These are phyloP conservation scores for Miichthys miiuy DNA, from an alignment of 2,797 vertebrate genomes.

Conservation along the genomic window DNA sequence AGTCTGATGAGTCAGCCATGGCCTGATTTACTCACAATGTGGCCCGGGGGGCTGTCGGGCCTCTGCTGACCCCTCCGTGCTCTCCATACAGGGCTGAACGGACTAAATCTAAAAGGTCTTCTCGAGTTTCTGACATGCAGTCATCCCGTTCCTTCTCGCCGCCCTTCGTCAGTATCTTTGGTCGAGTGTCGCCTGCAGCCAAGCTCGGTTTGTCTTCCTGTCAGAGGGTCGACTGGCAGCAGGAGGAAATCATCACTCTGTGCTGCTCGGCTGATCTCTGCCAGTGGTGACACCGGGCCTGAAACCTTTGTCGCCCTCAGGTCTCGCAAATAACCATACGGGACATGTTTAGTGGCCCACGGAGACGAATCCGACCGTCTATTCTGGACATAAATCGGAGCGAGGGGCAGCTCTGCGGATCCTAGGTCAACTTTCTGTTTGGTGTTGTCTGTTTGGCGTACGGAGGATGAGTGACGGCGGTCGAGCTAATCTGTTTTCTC, in stretches of 20 bases:
- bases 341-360: constrained; percentile 54
- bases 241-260: constrained; percentile 55
- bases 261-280: constrained; percentile 24
- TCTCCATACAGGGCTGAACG: neutral
- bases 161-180: constrained; percentile 28
- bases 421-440: constrained; percentile 21
- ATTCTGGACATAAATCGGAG: constrained; percentile 52
- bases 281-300: neutral
- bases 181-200: constrained; percentile 22
- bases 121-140: neutral
- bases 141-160: constrained; percentile 17
- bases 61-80: neutral
- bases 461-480: neutral
- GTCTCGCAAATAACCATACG: constrained; percentile 53
- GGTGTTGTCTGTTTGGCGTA: constrained; percentile 2
- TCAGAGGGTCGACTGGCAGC: constrained; percentile 37
- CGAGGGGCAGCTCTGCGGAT: constrained; percentile 21
- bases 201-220: constrained; percentile 53
- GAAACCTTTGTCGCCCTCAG: constrained; percentile 35
- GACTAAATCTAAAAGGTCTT: no score
- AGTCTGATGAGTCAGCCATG: constrained; percentile 18
- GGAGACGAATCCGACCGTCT: constrained; percentile 37
- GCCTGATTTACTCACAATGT: constrained; percentile 18
- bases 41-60: neutral
- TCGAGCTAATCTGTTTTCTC: constrained; percentile 25